A percentile compares a stretch with the other conserved stretches of the same genome.
These are phyloP conservation scores for Nannoperca australis DNA, from an alignment of 2,797 vertebrate genomes.

Conservation along the genomic window DNA sequence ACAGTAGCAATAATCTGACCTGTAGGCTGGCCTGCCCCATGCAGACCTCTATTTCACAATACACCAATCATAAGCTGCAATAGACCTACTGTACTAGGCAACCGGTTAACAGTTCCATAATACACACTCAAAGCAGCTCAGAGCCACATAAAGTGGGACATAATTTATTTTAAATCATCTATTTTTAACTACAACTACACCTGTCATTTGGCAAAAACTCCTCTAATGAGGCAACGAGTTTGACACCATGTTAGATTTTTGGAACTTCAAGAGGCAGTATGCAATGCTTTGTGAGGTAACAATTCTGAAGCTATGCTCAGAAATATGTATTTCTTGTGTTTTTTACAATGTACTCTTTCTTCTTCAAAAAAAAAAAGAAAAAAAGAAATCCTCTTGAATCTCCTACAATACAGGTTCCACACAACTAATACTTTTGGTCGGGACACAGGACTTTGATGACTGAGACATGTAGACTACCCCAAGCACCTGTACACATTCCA, in stretches of 20 bases:
- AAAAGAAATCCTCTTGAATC: neutral
- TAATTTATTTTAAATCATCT: conserved; percentile 4
- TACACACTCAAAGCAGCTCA: neutral
- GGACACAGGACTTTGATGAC: conserved; percentile 9
- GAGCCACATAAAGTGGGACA: neutral
- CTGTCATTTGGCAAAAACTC: neutral
- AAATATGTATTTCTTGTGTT: neutral
- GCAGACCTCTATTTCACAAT: neutral
- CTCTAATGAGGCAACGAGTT: neutral
- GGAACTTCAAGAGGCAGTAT: neutral
- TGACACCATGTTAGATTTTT: conserved; percentile 6
- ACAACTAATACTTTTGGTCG: neutral
- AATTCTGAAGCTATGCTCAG: neutral
- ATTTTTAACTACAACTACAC: conserved; percentile 7
- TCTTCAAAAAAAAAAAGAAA: too few species aligned
- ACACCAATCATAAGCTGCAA: conserved; percentile 2
- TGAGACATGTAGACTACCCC: neutral
- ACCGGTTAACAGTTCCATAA: conserved; percentile 1
- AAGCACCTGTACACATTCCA: conserved; percentile 57
- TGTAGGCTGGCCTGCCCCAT: neutral
- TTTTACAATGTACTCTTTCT: neutral
- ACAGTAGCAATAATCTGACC: neutral
- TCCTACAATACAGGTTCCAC: neutral
- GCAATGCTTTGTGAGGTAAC: neutral
- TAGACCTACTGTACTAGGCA: neutral